A percentile compares a stretch with the other conserved stretches of the same genome.
Conservation (phyloP, 2,888 invertebrate genomes). For the Strigamia crassipes region DNA sequence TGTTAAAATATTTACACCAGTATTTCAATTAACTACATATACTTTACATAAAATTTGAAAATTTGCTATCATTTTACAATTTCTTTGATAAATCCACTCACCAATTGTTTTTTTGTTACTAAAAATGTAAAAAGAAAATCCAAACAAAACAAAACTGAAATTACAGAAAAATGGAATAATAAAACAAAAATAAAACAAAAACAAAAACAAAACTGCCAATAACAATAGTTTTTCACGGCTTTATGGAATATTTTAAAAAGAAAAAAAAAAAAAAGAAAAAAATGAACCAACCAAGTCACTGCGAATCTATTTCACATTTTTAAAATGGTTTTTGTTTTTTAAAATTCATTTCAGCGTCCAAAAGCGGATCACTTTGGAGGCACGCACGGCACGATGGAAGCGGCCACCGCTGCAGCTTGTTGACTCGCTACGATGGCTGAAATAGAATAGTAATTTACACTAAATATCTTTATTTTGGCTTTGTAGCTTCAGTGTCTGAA, state of each 20-base stretch:
- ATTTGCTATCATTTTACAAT: conserved; percentile 20
- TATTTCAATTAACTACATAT: conserved; percentile 18
- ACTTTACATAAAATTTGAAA: conserved; percentile 28
- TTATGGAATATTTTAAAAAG: neutral
- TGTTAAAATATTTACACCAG: conserved; percentile 12
- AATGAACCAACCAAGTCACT: conserved; percentile 7
- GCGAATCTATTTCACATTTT: neutral
- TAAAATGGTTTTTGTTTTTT: neutral
- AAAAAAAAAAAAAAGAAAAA: conserved; percentile 12
- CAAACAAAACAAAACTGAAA: too few species aligned
- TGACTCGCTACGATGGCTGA: conserved; percentile 49
- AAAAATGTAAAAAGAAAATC: neutral
- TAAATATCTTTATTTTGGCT: conserved; percentile 33
- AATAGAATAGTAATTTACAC: conserved; percentile 43
- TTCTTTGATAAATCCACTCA: conserved; percentile 1
- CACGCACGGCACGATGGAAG: conserved; percentile 45
- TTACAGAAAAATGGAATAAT: neutral
- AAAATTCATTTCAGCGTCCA: conserved; percentile 34
- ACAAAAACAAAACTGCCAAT: neutral
- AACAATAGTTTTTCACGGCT: neutral
- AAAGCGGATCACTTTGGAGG: conserved; percentile 39
- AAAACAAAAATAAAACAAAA: neutral
- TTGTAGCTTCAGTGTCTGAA: neutral
- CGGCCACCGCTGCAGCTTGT: conserved; percentile 48
- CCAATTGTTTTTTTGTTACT: neutral